Conservation (phyloP, 2,113 vertebrate species). For the Globicephala melas region DNA sequence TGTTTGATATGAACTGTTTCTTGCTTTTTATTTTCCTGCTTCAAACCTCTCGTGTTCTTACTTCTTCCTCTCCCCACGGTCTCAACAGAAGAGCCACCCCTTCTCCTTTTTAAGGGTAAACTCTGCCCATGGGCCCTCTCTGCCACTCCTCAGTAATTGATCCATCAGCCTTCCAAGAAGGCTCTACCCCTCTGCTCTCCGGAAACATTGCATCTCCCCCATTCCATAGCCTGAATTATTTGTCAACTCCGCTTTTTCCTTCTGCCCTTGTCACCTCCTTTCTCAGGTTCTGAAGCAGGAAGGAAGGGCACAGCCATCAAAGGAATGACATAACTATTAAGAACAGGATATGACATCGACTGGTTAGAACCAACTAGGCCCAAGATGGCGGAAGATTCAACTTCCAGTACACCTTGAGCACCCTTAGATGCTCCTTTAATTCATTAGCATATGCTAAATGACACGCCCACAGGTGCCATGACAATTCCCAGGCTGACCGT, state of each 20-base stretch:
- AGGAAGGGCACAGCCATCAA: background rate
- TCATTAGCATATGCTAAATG: background rate
- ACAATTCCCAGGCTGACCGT: background rate
- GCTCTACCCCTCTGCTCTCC: background rate
- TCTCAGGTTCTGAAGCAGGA: background rate
- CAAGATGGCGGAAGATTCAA: accelerated
- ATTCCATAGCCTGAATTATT: background rate
- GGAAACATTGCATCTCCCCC: background rate
- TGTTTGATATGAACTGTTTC: background rate
- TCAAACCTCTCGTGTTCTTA: background rate
- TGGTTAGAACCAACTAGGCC: background rate
- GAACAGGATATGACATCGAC: background rate
- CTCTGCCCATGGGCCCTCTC: too few relatives aligned
- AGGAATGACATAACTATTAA: background rate
- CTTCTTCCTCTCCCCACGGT: background rate
- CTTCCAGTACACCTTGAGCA: background rate
- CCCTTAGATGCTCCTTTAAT: background rate
- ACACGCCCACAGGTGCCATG: background rate
- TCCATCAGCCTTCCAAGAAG: background rate
- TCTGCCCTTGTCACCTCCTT: background rate
- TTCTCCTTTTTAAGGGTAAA: background rate
- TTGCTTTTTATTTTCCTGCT: background rate
- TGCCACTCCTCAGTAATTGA: background rate
- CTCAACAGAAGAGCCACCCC: accelerated
- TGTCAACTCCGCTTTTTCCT: background rate